Evolutionary conservation across 2,113 vertebrate genomes (phyloP).

Genomic region (Tylochromis polylepis): DNA sequence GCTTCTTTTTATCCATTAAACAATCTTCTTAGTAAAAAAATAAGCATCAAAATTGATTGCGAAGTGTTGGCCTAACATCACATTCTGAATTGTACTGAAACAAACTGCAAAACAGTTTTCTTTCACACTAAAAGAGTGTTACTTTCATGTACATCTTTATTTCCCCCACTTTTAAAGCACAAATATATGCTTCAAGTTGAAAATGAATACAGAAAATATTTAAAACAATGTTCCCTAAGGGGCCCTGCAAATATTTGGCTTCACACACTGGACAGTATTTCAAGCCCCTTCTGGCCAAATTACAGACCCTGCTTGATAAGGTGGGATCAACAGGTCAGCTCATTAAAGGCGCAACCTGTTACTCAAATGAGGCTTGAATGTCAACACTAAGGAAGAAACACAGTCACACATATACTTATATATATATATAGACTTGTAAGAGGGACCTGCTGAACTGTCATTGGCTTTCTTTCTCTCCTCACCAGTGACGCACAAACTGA

Average conservation of each 20-base stretch:
- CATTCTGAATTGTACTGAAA: background rate
- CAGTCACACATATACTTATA: background rate
- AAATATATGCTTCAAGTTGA: background rate
- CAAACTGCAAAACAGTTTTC: background rate
- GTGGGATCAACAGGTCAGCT: conserved; percentile 9
- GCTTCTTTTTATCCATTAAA: background rate
- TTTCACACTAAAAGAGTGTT: background rate
- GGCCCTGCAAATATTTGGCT: background rate
- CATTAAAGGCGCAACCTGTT: conserved; percentile 21
- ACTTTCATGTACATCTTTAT: background rate
- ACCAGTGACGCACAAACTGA: background rate
- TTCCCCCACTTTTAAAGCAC: background rate
- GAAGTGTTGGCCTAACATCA: background rate
- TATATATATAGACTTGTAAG: background rate
- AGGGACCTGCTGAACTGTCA: background rate
- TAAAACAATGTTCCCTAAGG: background rate
- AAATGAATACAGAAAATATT: background rate
- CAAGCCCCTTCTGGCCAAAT: background rate
- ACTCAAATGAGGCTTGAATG: background rate
- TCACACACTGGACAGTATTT: background rate
- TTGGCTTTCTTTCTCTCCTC: background rate
- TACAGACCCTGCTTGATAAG: background rate
- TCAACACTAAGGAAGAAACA: background rate
- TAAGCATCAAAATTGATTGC: background rate
- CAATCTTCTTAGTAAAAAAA: background rate